These are phyloP conservation scores for Conus betulinus DNA, from an alignment of 1,140 invertebrate species.

Conservation along the genomic window DNA sequence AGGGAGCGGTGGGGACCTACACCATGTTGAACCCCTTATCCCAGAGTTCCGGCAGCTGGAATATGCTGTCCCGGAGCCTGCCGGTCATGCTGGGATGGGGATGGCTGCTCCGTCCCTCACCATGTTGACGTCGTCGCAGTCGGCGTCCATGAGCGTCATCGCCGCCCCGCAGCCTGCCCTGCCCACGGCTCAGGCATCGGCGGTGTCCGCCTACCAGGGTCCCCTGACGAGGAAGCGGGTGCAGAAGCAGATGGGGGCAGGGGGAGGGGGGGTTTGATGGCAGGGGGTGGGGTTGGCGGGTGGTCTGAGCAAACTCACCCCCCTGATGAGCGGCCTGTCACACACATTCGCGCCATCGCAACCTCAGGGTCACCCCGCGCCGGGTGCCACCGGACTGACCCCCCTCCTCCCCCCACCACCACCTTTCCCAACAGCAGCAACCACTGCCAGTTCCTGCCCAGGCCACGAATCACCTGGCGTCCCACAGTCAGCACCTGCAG, in stretches of 20 bases:
- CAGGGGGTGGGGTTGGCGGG: not conserved
- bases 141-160: not conserved
- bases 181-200: not conserved
- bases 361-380: not conserved
- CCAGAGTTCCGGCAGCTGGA: not conserved
- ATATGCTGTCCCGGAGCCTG: not conserved
- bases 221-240: slow-evolving; percentile 21
- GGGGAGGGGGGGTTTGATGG: not conserved
- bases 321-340: not conserved
- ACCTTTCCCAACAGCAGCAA: not conserved
- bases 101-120: not conserved
- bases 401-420: not conserved
- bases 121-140: not conserved
- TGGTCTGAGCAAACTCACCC: not conserved
- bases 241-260: slow-evolving; percentile 3
- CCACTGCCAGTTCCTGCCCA: not conserved
- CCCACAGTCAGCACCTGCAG: not conserved
- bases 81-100: not conserved
- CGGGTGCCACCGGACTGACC: not conserved
- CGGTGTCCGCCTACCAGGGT: slow-evolving; percentile 16
- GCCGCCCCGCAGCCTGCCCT: not conserved
- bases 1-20: not conserved
- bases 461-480: not conserved
- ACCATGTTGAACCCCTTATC: not conserved
- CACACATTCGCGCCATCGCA: not conserved